Percentiles rank a stretch among this genome's conserved stretches.
phyloP scores from a whole-genome alignment of 2,888 invertebrate genomes.

The Cantharis flavilabris region DNA sequence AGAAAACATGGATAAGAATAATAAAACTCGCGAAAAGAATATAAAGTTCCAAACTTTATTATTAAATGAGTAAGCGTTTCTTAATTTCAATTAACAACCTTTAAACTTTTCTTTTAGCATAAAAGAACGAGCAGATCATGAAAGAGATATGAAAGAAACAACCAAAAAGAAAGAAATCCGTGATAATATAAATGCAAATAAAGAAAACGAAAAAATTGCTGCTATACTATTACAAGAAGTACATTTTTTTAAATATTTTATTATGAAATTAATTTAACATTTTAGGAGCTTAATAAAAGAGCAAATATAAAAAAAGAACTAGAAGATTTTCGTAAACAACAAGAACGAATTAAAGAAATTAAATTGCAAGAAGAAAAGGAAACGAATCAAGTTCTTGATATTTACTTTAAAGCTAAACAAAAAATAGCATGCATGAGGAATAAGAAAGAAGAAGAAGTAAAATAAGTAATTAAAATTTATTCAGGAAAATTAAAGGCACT shows the following conservation, averaged over 20 bases:
- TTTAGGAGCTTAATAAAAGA: not conserved
- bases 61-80: constrained; percentile 35
- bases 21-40: constrained; percentile 36
- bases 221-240: constrained; percentile 50
- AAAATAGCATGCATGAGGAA: constrained; percentile 54
- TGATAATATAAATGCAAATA: constrained; percentile 44
- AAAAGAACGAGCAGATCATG: constrained; percentile 23
- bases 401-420: constrained; percentile 56
- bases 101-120: constrained; percentile 28
- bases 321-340: constrained; percentile 24
- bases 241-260: constrained; percentile 9
- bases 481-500: not conserved
- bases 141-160: constrained; percentile 18
- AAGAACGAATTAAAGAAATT: constrained; percentile 43
- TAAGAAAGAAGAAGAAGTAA: constrained; percentile 47
- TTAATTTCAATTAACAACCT: not conserved
- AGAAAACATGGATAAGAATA: constrained; percentile 40
- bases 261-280: not conserved
- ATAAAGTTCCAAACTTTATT: constrained; percentile 26
- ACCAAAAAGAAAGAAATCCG: constrained; percentile 47
- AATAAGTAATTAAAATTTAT: not conserved
- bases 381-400: constrained; percentile 54
- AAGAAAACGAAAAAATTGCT: constrained; percentile 47
- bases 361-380: constrained; percentile 55
- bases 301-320: constrained; percentile 44